Conservation (phyloP, 2,888 invertebrate genomes). For the Scaptomyza caliginosa region DNA sequence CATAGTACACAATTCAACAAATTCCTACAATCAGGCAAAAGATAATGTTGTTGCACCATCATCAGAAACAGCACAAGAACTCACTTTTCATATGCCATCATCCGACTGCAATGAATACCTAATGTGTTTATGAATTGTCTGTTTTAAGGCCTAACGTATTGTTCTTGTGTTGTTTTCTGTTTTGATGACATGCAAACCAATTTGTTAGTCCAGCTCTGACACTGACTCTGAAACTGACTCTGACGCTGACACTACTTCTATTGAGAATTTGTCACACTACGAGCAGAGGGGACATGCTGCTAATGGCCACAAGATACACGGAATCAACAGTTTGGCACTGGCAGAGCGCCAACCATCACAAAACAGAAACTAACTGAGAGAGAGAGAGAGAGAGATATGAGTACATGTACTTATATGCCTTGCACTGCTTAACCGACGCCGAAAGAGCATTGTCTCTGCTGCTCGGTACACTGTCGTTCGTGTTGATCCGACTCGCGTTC, state of each 20-base stretch:
- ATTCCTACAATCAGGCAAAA: constrained; percentile 11
- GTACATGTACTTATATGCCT: neutral
- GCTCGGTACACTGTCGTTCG: constrained; percentile 15
- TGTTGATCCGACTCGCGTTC: constrained; percentile 14
- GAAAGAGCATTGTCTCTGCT: constrained; percentile 9
- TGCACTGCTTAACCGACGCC: constrained; percentile 68
- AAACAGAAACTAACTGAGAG: neutral
- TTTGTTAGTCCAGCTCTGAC: constrained; percentile 35
- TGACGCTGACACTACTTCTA: constrained; percentile 8
- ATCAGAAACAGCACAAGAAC: constrained; percentile 25
- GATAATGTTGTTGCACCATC: constrained; percentile 48
- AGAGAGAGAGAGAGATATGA: constrained; percentile 19
- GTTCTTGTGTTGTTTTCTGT: constrained; percentile 11
- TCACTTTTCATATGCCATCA: constrained; percentile 28
- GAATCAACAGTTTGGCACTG: constrained; percentile 75
- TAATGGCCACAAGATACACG: neutral
- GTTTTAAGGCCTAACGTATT: constrained; percentile 33
- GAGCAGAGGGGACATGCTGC: constrained; percentile 8
- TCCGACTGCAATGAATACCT: constrained; percentile 48
- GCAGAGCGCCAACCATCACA: constrained; percentile 16
- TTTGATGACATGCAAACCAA: constrained; percentile 51
- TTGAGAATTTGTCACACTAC: constrained; percentile 51
- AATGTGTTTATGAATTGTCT: constrained; percentile 60
- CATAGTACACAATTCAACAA: constrained; percentile 3
- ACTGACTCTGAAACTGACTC: constrained; percentile 3